Evolutionary conservation across 2,888 invertebrate genomes (phyloP).

Genomic region (Pachymerium ferrugineum): DNA sequence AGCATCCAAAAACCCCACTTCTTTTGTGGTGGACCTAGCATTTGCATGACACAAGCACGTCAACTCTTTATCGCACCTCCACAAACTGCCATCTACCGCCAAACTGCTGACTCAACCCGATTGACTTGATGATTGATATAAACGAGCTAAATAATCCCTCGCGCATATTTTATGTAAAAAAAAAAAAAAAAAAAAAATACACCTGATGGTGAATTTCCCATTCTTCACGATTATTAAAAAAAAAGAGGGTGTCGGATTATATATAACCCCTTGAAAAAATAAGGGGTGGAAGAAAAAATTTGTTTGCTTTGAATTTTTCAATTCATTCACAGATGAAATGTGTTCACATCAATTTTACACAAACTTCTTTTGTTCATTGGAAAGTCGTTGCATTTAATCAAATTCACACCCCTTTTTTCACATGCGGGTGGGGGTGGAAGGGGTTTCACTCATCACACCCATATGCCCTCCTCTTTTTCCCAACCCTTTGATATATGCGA

Average conservation of each 20-base stretch:
- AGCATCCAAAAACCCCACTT: conserved; percentile 6
- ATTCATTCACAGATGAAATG: neutral
- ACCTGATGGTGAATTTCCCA: no score
- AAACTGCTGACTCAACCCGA: neutral
- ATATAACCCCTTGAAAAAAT: neutral
- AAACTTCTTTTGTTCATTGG: neutral
- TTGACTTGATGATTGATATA: conserved; percentile 4
- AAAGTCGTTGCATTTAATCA: conserved; percentile 2
- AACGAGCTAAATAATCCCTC: neutral
- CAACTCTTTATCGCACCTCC: neutral
- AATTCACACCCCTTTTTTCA: conserved; percentile 17
- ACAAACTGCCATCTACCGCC: neutral
- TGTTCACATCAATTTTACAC: conserved; percentile 7
- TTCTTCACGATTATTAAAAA: no score
- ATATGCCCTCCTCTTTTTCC: conserved; percentile 4
- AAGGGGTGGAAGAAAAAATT: no score
- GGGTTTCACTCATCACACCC: neutral
- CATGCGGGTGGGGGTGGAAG: neutral
- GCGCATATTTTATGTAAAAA: neutral
- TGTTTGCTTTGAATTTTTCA: neutral
- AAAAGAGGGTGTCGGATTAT: no score
- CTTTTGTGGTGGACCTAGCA: conserved; percentile 6
- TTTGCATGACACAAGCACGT: no score
- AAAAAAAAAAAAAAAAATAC: neutral
- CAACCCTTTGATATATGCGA: conserved; percentile 10